These are phyloP conservation scores for Calonectris borealis DNA, from an alignment of 2,113 vertebrate genomes.

Conservation along the genomic window DNA sequence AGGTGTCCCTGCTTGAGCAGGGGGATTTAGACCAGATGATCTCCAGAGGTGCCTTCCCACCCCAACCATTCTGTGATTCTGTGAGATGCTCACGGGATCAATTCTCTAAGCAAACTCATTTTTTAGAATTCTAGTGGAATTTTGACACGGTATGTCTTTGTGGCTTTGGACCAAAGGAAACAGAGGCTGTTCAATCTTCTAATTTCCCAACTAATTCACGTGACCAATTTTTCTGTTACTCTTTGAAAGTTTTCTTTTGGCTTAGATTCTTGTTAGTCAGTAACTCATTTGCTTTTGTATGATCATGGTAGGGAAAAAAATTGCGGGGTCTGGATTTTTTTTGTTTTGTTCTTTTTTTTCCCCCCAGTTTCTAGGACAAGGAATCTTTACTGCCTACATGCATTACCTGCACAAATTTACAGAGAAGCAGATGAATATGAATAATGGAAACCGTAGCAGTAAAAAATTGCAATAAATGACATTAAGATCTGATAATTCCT, in stretches of 20 bases:
- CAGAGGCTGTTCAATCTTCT: background rate
- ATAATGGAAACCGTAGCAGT: background rate
- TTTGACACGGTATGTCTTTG: background rate
- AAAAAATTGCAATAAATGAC: background rate
- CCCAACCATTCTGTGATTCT: background rate
- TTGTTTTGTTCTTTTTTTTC: background rate
- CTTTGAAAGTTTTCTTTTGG: background rate
- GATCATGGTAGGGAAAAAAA: background rate
- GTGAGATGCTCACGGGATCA: background rate
- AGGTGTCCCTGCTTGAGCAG: background rate
- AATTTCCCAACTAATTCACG: background rate
- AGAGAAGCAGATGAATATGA: background rate
- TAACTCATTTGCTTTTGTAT: background rate
- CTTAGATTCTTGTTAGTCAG: background rate
- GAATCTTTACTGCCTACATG: background rate
- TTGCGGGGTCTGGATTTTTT: background rate
- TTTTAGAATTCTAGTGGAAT: background rate
- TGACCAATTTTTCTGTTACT: background rate
- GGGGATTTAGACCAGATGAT: background rate
- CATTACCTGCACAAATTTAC: background rate
- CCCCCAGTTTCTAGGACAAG: background rate
- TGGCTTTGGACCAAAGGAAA: background rate
- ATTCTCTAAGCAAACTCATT: background rate
- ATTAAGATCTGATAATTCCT: background rate
- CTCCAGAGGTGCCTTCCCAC: background rate